A percentile compares a stretch with the other conserved stretches of the same genome.
Conservation (phyloP, 2,888 invertebrate species). For the Masnerella sp. region DNA sequence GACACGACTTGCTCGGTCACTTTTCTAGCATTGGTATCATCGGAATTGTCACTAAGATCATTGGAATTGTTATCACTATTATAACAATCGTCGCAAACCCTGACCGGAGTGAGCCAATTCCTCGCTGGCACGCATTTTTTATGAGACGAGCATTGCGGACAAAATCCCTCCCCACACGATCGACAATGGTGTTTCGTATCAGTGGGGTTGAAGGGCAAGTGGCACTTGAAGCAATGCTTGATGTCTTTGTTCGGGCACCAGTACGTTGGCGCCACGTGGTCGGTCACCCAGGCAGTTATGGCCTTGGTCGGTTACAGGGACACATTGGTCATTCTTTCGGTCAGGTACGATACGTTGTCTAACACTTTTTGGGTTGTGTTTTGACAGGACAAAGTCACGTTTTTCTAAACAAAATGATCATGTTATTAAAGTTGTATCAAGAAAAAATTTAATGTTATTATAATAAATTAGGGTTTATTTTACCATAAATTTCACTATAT, state of each 20-base stretch:
- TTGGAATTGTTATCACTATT: conserved; percentile 72
- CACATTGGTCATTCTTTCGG: conserved; percentile 82
- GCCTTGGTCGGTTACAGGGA: conserved; percentile 85
- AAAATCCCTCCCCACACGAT: conserved; percentile 89
- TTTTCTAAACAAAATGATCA: conserved; percentile 61
- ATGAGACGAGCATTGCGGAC: conserved; percentile 84
- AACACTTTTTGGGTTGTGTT: conserved; percentile 83
- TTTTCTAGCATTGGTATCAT: conserved; percentile 81
- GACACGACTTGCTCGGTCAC: conserved; percentile 86
- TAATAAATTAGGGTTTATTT: too few species aligned
- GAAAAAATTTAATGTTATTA: not conserved
- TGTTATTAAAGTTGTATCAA: too few species aligned
- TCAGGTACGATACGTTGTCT: conserved; percentile 82
- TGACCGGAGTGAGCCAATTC: conserved; percentile 85
- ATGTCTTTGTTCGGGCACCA: conserved; percentile 89
- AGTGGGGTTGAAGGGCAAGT: conserved; percentile 79
- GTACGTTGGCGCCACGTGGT: conserved; percentile 87
- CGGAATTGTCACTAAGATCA: conserved; percentile 67
- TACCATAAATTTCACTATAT: too few species aligned
- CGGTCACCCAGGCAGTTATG: conserved; percentile 86
- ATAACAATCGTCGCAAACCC: conserved; percentile 86
- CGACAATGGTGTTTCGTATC: conserved; percentile 87
- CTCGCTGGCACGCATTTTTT: conserved; percentile 84
- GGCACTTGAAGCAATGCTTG: conserved; percentile 83
- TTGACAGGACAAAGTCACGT: conserved; percentile 72